Conservation (phyloP, 2,888 invertebrate species). For the Crossocerus cetratus region DNA sequence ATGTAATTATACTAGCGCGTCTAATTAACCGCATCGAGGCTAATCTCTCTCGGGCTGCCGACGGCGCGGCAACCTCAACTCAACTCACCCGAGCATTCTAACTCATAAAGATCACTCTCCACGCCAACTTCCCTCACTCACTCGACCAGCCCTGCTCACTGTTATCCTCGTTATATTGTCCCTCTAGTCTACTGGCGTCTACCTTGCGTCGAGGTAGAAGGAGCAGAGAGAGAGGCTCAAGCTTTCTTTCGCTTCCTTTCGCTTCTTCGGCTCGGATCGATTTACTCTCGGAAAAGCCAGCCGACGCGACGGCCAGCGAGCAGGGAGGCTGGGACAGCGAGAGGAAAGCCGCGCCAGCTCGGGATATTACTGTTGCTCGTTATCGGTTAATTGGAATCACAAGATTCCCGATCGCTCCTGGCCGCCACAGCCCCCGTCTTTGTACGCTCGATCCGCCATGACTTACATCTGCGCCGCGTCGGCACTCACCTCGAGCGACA, state of each 20-base stretch:
- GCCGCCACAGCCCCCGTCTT: slow-evolving; percentile 32
- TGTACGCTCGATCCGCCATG: slow-evolving; percentile 47
- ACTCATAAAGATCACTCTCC: not conserved
- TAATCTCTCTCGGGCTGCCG: not conserved
- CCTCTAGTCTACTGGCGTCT: no score
- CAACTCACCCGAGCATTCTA: not conserved
- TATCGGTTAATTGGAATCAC: slow-evolving; percentile 65
- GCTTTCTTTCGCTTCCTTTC: slow-evolving; percentile 6
- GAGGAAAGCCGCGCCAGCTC: not conserved
- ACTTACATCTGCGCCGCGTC: slow-evolving; percentile 45
- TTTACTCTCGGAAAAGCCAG: not conserved
- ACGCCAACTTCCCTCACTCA: not conserved
- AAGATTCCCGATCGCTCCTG: slow-evolving; percentile 58
- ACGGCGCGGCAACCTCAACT: not conserved
- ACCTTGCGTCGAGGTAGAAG: not conserved
- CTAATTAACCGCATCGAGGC: slow-evolving; percentile 4
- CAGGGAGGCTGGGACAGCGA: not conserved
- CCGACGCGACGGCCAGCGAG: no score
- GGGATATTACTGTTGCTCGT: slow-evolving; percentile 62
- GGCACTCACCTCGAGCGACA: no score
- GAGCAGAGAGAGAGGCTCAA: not conserved
- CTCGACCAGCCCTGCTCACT: not conserved
- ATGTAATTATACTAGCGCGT: not conserved
- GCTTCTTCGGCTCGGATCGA: not conserved
- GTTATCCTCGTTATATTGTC: not conserved